Evolutionary conservation across 2,797 vertebrate species (phyloP).

Genomic region (Anniella stebbinsi): DNA sequence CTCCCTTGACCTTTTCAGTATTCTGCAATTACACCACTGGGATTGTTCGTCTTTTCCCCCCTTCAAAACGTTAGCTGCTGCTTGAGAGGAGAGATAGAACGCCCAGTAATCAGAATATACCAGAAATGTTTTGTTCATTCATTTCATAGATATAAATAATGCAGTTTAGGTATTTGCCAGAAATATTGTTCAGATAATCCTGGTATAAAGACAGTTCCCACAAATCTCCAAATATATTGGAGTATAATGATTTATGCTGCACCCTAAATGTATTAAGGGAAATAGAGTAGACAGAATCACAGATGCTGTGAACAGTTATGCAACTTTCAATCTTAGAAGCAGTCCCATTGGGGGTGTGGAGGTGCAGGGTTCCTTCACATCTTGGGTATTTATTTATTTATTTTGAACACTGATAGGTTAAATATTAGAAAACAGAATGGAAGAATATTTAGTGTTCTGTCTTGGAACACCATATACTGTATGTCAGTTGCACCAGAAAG

Average conservation of each 20-base stretch:
- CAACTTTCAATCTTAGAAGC: background rate
- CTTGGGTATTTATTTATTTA: background rate
- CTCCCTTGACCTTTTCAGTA: slow-evolving; percentile 71
- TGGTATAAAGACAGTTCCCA: background rate
- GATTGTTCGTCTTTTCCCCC: slow-evolving; percentile 49
- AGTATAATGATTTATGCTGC: background rate
- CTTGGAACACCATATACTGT: no score
- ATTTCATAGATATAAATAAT: background rate
- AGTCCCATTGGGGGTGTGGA: background rate
- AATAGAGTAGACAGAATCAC: background rate
- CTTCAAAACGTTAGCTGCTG: slow-evolving; percentile 41
- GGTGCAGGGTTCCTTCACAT: background rate
- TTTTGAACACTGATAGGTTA: no score
- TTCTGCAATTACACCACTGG: slow-evolving; percentile 65
- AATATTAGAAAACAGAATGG: background rate
- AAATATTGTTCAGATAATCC: background rate
- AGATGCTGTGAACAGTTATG: background rate
- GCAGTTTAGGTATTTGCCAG: background rate
- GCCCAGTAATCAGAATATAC: slow-evolving; percentile 56
- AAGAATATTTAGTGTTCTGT: no score
- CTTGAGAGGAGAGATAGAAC: slow-evolving; percentile 44
- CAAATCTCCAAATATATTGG: background rate
- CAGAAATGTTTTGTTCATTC: background rate
- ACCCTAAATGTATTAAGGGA: background rate
- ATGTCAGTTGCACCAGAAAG: background rate